Conservation (phyloP, 2,113 vertebrate genomes). For the Dicrurus megarhynchus region DNA sequence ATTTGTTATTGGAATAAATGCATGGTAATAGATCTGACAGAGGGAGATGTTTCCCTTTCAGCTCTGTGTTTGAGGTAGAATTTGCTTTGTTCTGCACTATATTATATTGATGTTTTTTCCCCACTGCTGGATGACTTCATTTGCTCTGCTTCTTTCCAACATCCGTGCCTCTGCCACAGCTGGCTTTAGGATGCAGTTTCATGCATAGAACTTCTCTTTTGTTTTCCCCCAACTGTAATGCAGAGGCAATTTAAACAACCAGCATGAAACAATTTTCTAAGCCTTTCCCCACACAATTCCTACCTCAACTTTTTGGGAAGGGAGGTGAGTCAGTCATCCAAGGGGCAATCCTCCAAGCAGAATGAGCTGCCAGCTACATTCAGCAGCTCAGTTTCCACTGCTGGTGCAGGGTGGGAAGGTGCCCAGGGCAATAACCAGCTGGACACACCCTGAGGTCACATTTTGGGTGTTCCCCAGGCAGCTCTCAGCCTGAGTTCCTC, state of each 20-base stretch:
- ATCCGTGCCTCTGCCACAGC: not conserved
- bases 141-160: slow-evolving; percentile 9
- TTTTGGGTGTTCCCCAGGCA: not conserved
- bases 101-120: slow-evolving; percentile 20
- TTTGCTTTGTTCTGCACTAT: slow-evolving; percentile 61
- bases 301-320: not conserved
- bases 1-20: slow-evolving; percentile 57
- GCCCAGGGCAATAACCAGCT: not conserved
- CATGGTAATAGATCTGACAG: slow-evolving; percentile 42
- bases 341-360: not conserved
- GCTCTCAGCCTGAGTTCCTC: not conserved
- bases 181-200: slow-evolving; percentile 12
- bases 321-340: not conserved
- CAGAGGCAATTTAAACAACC: slow-evolving; percentile 16
- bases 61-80: slow-evolving; percentile 34
- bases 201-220: not conserved
- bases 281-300: not conserved
- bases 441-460: not conserved
- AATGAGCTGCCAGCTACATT: not conserved
- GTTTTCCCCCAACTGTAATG: not conserved
- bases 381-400: not conserved
- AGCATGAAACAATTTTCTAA: slow-evolving; percentile 28
- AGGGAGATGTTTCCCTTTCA: slow-evolving; percentile 58
- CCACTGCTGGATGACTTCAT: slow-evolving; percentile 52
- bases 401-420: not conserved